phyloP scores from a whole-genome alignment of 2,888 invertebrate species.

The Sympetrum striolatum region DNA sequence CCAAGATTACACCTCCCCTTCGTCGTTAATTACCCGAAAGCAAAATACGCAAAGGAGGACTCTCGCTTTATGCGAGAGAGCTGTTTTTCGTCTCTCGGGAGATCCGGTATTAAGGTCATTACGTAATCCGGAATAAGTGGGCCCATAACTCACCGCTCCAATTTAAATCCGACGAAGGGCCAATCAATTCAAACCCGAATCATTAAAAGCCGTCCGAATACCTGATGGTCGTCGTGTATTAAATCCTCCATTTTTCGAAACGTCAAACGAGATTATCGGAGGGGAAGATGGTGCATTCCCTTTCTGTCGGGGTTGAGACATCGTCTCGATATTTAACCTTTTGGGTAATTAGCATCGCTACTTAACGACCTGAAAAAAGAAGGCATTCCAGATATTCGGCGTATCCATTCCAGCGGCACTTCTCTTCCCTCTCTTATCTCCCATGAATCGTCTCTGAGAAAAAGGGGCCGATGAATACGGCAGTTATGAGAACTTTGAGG shows the following conservation, averaged over 20 bases:
- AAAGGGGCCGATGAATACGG: background rate
- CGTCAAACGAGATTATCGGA: background rate
- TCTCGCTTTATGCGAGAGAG: no score
- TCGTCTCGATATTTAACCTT: background rate
- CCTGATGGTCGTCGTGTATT: no score
- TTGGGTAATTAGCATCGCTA: background rate
- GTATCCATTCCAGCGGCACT: slow-evolving; percentile 14
- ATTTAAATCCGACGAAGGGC: no score
- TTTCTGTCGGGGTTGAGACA: background rate
- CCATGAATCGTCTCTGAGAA: background rate
- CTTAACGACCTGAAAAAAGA: background rate
- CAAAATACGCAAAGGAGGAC: no score
- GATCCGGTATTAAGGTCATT: no score
- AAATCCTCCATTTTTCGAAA: background rate
- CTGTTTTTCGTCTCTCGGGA: no score
- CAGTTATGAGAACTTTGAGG: background rate
- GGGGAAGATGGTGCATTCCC: background rate
- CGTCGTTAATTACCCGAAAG: no score
- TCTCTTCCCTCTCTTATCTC: background rate
- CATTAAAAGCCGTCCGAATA: no score
- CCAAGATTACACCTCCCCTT: no score
- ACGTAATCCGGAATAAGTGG: no score
- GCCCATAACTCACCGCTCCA: no score
- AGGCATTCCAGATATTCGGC: background rate
- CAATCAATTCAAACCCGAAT: no score